phyloP scores from a whole-genome alignment of 2,888 invertebrate species.

The Leucophora obtusa region DNA sequence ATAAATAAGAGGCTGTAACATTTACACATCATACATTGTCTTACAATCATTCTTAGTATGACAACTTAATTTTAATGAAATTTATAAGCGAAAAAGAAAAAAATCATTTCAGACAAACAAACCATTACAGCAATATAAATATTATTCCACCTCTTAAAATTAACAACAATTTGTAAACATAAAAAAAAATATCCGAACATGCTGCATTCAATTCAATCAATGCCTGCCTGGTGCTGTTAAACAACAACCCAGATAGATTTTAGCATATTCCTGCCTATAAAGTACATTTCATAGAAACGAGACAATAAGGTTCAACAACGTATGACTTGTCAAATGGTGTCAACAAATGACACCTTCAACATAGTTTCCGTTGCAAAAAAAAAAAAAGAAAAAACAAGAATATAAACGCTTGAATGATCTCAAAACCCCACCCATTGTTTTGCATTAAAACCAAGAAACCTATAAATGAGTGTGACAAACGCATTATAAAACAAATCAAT shows the following conservation, averaged over 20 bases:
- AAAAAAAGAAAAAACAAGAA: neutral
- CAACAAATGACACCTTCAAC: slow-evolving; percentile 66
- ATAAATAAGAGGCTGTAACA: neutral
- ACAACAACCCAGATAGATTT: neutral
- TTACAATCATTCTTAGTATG: slow-evolving; percentile 40
- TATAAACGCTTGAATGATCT: slow-evolving; percentile 52
- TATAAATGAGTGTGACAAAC: slow-evolving; percentile 34
- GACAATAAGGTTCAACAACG: slow-evolving; percentile 9
- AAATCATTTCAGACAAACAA: neutral
- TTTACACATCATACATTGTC: neutral
- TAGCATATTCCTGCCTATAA: neutral
- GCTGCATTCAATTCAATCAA: slow-evolving; percentile 43
- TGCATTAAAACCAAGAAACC: slow-evolving; percentile 40
- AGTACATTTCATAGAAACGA: neutral
- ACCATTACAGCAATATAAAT: slow-evolving; percentile 8
- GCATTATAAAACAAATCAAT: slow-evolving; percentile 5
- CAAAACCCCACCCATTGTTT: slow-evolving; percentile 50
- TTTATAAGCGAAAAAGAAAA: slow-evolving; percentile 51
- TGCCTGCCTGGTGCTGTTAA: slow-evolving; percentile 33
- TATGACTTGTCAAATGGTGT: slow-evolving; percentile 62
- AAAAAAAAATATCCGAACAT: neutral
- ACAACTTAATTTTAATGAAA: slow-evolving; percentile 62
- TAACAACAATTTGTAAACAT: neutral
- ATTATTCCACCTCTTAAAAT: slow-evolving; percentile 42
- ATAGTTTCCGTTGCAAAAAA: slow-evolving; percentile 64